Evolutionary conservation across 2,113 vertebrate genomes (phyloP).

Genomic region (Mesocricetus auratus): DNA sequence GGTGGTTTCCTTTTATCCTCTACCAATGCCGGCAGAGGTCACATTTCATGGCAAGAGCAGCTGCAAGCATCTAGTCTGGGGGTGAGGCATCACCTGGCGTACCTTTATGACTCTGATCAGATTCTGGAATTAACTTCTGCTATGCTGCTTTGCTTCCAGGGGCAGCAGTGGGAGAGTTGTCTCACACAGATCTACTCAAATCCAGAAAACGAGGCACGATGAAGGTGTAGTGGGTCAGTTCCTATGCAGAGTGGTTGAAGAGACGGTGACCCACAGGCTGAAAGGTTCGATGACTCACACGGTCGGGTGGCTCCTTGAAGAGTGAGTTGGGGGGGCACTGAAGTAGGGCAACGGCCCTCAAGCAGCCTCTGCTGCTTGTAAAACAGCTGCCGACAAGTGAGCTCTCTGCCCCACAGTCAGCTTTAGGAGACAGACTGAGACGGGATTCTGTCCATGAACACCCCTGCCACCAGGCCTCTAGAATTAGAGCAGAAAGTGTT

Average conservation of each 20-base stretch:
- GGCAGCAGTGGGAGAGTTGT: not conserved
- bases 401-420: not conserved
- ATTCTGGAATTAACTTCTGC: not conserved
- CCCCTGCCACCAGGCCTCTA: not conserved
- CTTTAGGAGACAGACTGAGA: constrained; percentile 68
- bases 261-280: not conserved
- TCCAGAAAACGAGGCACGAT: not conserved
- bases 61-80: not conserved
- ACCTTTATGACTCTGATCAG: not conserved
- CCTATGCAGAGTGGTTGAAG: not conserved
- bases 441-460: not conserved
- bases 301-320: not conserved
- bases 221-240: not conserved
- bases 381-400: not conserved
- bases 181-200: not conserved
- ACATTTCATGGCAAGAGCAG: not conserved
- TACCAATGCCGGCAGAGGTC: not conserved
- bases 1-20: not conserved
- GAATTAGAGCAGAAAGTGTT: constrained; percentile 78
- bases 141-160: not conserved
- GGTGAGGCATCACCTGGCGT: not conserved
- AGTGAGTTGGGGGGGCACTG: not conserved
- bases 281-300: not conserved
- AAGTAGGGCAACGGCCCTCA: no score
- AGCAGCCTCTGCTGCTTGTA: not conserved